These are phyloP conservation scores for Thelaira solivaga DNA, from an alignment of 2,888 invertebrate species.

Conservation along the genomic window DNA sequence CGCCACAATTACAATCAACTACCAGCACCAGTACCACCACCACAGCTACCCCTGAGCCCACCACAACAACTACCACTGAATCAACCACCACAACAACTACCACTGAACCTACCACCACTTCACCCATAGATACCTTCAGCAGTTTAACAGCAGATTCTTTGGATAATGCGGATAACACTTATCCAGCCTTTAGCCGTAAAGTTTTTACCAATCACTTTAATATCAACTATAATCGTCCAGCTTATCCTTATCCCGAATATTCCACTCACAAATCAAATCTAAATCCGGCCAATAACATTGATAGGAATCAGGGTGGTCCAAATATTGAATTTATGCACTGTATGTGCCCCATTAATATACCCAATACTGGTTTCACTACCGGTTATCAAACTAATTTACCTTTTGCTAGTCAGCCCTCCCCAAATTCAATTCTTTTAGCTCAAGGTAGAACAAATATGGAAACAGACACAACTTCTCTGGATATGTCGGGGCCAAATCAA, in stretches of 20 bases:
- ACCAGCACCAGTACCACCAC: constrained; percentile 57
- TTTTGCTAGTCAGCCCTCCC: constrained; percentile 40
- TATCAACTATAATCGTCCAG: constrained; percentile 70
- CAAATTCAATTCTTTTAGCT: constrained; percentile 42
- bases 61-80: constrained; percentile 47
- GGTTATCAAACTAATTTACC: constrained; percentile 36
- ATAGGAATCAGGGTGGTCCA: not conserved
- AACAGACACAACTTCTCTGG: constrained; percentile 46
- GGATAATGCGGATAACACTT: constrained; percentile 62
- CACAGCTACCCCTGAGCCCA: constrained; percentile 59
- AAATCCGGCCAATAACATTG: not conserved
- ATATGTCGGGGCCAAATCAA: not conserved
- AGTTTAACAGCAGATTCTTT: constrained; percentile 17
- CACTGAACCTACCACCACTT: constrained; percentile 1
- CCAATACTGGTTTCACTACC: constrained; percentile 46
- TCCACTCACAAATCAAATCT: constrained; percentile 66
- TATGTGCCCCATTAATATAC: constrained; percentile 74
- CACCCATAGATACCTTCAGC: constrained; percentile 10
- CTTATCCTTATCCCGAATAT: constrained; percentile 75
- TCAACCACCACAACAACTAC: constrained; percentile 45
- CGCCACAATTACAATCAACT: constrained; percentile 43
- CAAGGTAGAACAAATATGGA: constrained; percentile 55
- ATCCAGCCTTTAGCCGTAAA: constrained; percentile 72
- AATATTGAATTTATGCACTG: constrained; percentile 73
- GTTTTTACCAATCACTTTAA: constrained; percentile 66